These are phyloP conservation scores for Nautilus pompilius DNA, from an alignment of 1,140 invertebrate species.

Conservation along the genomic window DNA sequence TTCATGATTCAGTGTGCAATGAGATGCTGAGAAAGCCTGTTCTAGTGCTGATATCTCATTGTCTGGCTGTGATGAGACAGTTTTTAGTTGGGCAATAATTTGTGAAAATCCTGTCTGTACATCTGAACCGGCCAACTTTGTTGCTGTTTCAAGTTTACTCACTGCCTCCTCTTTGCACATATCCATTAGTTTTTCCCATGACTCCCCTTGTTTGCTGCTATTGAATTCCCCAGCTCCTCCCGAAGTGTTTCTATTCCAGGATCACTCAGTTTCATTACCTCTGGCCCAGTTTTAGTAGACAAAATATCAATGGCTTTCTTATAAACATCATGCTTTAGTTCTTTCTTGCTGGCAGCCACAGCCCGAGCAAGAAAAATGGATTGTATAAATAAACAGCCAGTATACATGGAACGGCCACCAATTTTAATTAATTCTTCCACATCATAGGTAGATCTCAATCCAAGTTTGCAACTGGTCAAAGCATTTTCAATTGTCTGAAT, in stretches of 20 bases:
- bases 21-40: conserved; percentile 24
- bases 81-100: background rate
- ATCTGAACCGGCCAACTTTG: background rate
- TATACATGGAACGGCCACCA: conserved; percentile 28
- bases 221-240: conserved; percentile 3
- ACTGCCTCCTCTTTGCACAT: background rate
- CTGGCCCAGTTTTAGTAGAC: conserved; percentile 20
- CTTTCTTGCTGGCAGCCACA: conserved; percentile 32
- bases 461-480: conserved; percentile 32
- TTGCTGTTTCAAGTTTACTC: background rate
- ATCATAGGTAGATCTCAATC: conserved; percentile 23
- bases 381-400: conserved; percentile 24
- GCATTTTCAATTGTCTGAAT: conserved; percentile 39
- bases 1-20: conserved; percentile 22
- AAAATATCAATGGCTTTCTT: conserved; percentile 29
- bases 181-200: conserved; percentile 1
- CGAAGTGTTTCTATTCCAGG: conserved; percentile 30
- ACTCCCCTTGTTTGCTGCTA: background rate
- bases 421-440: conserved; percentile 30
- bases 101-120: background rate
- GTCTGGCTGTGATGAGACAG: conserved; percentile 7
- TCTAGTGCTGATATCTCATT: conserved; percentile 25
- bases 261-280: conserved; percentile 31
- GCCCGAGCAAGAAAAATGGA: conserved; percentile 28
- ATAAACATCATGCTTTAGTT: conserved; percentile 36